A percentile compares a stretch with the other conserved stretches of the same genome.
Conservation (phyloP, 2,113 vertebrate genomes). For the Protobothrops mucrosquamatus region DNA sequence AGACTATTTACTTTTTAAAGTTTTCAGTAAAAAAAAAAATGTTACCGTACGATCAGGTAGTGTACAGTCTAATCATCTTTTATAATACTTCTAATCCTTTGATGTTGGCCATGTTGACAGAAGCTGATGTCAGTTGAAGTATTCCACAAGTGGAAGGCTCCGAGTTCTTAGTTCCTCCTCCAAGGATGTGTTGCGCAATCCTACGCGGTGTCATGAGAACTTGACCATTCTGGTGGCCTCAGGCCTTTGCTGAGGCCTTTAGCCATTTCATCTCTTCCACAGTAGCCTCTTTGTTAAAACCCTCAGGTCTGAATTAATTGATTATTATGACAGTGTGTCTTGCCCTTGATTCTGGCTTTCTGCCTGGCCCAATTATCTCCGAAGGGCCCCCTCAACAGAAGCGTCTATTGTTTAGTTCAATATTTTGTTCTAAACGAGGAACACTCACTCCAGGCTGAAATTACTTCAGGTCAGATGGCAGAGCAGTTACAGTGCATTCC, state of each 20-base stretch:
- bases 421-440: constrained; percentile 10
- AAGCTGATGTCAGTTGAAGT: background rate
- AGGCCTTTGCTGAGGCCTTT: background rate
- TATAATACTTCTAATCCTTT: background rate
- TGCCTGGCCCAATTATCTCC: constrained; percentile 39
- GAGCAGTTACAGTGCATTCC: constrained; percentile 35
- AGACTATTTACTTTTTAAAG: background rate
- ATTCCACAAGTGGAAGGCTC: background rate
- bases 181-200: background rate
- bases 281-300: constrained; percentile 52
- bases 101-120: background rate
- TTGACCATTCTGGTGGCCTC: background rate
- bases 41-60: background rate
- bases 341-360: constrained; percentile 30
- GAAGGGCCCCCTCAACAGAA: constrained; percentile 47
- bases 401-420: constrained; percentile 44
- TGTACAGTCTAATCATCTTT: background rate
- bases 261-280: constrained; percentile 12
- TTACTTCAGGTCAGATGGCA: constrained; percentile 32
- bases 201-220: background rate
- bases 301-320: constrained; percentile 33
- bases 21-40: background rate
- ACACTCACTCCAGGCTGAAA: constrained; percentile 22
- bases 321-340: constrained; percentile 30
- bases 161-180: background rate